phyloP scores from a whole-genome alignment of 2,888 invertebrate species.

The Gisinianus flammeolus region DNA sequence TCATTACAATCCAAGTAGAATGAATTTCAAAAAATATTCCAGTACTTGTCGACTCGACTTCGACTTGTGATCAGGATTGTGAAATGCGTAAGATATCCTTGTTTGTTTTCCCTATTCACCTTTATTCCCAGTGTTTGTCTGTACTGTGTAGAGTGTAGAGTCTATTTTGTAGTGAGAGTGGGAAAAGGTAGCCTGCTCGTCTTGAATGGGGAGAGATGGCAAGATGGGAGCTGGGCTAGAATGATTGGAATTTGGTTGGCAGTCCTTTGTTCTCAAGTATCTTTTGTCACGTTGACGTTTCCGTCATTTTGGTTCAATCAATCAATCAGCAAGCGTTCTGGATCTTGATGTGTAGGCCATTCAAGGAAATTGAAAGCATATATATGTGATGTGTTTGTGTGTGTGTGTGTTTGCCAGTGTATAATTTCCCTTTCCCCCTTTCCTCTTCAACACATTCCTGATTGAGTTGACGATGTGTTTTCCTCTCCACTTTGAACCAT shows the following conservation, averaged over 20 bases:
- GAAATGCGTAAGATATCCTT: too few species aligned
- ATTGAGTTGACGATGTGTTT: too few species aligned
- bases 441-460: background rate
- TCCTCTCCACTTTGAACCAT: background rate
- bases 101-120: background rate
- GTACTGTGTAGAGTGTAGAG: background rate
- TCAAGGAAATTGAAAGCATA: background rate
- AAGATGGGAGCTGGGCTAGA: background rate
- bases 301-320: background rate
- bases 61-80: too few species aligned
- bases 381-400: background rate
- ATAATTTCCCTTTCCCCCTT: background rate
- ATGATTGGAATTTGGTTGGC: background rate
- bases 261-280: background rate
- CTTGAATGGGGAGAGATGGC: background rate
- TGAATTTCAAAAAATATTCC: too few species aligned
- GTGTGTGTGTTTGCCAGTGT: background rate
- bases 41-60: too few species aligned
- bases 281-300: constrained; percentile 1
- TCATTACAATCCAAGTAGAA: too few species aligned
- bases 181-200: too few species aligned
- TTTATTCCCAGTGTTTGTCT: background rate
- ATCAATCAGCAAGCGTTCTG: constrained; percentile 7
- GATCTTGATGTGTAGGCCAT: background rate
- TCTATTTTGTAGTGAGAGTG: too few species aligned